phyloP scores from a whole-genome alignment of 2,888 invertebrate species.

The Apamea epomidion region DNA sequence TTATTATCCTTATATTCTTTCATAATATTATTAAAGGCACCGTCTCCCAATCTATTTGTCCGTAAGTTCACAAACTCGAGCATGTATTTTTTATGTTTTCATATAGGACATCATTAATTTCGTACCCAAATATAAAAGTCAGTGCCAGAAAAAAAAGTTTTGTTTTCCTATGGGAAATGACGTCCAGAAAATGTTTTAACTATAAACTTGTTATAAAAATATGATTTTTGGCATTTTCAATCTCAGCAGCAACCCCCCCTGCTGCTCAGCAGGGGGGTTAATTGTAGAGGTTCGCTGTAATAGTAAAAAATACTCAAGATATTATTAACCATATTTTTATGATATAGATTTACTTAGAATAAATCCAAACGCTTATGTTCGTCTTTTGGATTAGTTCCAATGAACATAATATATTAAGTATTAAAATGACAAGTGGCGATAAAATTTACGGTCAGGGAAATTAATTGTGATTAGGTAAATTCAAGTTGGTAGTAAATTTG shows the following conservation, averaged over 20 bases:
- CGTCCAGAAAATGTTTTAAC: no score
- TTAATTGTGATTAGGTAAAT: background rate
- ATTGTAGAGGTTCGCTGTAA: no score
- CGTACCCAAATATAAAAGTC: no score
- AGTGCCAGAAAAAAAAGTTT: no score
- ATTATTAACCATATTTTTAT: no score
- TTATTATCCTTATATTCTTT: background rate
- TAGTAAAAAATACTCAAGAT: no score
- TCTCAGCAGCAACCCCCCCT: no score
- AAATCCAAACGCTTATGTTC: background rate
- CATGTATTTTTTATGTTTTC: background rate
- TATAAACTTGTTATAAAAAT: no score
- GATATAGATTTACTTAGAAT: background rate
- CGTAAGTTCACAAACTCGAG: background rate
- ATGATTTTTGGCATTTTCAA: no score
- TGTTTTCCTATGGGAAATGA: no score
- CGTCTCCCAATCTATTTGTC: background rate
- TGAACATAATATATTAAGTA: background rate
- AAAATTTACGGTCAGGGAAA: background rate
- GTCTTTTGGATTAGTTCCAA: background rate
- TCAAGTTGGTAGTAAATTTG: background rate
- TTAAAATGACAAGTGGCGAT: background rate
- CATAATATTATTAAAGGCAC: background rate
- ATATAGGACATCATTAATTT: background rate
- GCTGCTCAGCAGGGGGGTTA: no score